These are phyloP conservation scores for Neoaliturus tenellus DNA, from an alignment of 2,888 invertebrate species.

Conservation along the genomic window DNA sequence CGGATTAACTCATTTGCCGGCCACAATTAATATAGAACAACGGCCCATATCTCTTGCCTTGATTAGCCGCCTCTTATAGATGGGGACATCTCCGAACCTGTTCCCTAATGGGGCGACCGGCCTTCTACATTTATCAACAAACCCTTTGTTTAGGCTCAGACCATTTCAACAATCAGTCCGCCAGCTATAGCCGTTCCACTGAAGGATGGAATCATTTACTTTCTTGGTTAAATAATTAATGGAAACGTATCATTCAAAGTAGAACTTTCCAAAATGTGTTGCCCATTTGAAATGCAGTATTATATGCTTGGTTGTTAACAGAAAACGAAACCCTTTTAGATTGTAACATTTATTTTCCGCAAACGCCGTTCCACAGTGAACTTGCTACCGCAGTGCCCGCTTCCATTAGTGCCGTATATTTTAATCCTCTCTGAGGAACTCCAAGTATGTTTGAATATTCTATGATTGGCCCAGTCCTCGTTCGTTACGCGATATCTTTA, in stretches of 20 bases:
- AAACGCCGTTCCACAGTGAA: not conserved
- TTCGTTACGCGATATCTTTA: slow-evolving; percentile 37
- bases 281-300: not conserved
- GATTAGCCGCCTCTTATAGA: slow-evolving; percentile 49
- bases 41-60: slow-evolving; percentile 43
- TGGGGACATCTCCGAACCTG: slow-evolving; percentile 53
- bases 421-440: slow-evolving; percentile 12
- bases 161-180: slow-evolving; percentile 13
- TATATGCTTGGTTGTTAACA: not conserved
- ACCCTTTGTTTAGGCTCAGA: slow-evolving; percentile 23
- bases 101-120: slow-evolving; percentile 33
- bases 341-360: not conserved
- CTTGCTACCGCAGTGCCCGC: not conserved
- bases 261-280: not conserved
- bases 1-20: slow-evolving; percentile 51
- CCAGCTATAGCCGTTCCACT: not conserved
- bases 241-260: not conserved
- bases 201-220: not conserved
- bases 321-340: not conserved
- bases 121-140: slow-evolving; percentile 53
- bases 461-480: slow-evolving; percentile 15
- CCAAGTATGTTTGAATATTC: slow-evolving; percentile 27
- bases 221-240: not conserved
- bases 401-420: slow-evolving; percentile 35
- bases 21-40: slow-evolving; percentile 54